Conservation (phyloP, 2,797 vertebrate species). For the Muscicapa comitata region DNA sequence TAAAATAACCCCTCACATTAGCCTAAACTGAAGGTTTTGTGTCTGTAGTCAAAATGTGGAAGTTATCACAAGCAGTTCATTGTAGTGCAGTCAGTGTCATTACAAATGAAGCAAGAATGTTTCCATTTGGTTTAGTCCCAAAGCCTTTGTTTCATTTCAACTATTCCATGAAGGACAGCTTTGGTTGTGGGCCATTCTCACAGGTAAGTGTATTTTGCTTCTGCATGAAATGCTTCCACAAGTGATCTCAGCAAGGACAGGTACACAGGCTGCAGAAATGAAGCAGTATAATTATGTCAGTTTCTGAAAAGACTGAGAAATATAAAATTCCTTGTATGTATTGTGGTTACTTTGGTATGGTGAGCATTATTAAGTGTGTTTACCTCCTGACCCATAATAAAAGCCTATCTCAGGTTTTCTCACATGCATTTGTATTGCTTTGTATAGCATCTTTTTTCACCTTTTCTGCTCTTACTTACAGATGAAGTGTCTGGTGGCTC, state of each 20-base stretch:
- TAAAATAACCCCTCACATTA: background rate
- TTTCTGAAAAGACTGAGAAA: background rate
- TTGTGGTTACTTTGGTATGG: background rate
- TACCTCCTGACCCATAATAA: background rate
- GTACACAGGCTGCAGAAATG: background rate
- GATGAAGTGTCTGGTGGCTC: constrained; percentile 90
- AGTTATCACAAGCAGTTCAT: background rate
- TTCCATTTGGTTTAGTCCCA: background rate
- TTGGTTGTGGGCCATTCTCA: background rate
- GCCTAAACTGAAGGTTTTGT: background rate
- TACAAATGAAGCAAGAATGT: background rate
- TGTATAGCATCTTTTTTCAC: background rate
- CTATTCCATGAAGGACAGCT: background rate
- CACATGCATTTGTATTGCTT: background rate
- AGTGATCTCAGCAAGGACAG: background rate
- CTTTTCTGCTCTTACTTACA: constrained; percentile 64
- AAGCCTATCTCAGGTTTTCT: background rate
- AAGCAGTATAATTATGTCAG: background rate
- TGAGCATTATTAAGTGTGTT: background rate
- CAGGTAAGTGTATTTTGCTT: background rate
- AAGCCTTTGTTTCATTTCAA: background rate
- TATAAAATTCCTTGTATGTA: rapidly evolving
- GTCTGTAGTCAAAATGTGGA: background rate
- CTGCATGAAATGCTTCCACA: background rate
- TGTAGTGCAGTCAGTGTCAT: background rate